Conservation (phyloP, 2,888 invertebrate species). For the Tiliacea aurago region DNA sequence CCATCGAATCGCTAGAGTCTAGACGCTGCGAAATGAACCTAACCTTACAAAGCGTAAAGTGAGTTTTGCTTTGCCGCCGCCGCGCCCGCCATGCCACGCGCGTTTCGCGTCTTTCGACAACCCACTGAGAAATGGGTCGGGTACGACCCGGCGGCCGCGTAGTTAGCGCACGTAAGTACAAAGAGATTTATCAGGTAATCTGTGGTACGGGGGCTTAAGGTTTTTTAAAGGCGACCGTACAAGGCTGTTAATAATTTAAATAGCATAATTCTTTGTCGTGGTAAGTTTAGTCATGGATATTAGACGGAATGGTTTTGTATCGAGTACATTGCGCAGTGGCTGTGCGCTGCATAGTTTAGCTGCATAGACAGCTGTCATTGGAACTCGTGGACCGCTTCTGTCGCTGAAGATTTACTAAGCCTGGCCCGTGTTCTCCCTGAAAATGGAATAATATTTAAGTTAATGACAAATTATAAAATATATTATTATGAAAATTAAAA, state of each 20-base stretch:
- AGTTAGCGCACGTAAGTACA: too few relatives aligned
- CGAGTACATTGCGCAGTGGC: constrained; percentile 28
- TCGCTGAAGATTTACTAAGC: constrained; percentile 78
- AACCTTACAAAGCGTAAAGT: too few relatives aligned
- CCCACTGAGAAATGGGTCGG: too few relatives aligned
- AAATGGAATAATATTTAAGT: constrained; percentile 29
- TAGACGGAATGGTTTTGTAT: constrained; percentile 53
- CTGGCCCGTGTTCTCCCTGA: constrained; percentile 81
- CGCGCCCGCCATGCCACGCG: too few relatives aligned
- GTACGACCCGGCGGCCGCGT: too few relatives aligned
- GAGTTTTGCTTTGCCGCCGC: too few relatives aligned
- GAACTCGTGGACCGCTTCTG: constrained; percentile 70
- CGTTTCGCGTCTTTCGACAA: too few relatives aligned
- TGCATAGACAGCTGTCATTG: constrained; percentile 79
- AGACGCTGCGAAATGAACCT: too few relatives aligned
- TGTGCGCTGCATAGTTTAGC: constrained; percentile 64
- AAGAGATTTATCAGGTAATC: too few relatives aligned
- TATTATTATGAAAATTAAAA: neutral
- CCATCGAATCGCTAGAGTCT: too few relatives aligned
- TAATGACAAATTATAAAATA: neutral
- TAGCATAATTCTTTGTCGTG: neutral
- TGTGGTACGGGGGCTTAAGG: too few relatives aligned
- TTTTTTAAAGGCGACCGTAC: neutral
- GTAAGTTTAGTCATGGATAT: constrained; percentile 36
- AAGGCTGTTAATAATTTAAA: neutral